Evolutionary conservation across 2,113 vertebrate genomes (phyloP).

Genomic region (Agapornis roseicollis): DNA sequence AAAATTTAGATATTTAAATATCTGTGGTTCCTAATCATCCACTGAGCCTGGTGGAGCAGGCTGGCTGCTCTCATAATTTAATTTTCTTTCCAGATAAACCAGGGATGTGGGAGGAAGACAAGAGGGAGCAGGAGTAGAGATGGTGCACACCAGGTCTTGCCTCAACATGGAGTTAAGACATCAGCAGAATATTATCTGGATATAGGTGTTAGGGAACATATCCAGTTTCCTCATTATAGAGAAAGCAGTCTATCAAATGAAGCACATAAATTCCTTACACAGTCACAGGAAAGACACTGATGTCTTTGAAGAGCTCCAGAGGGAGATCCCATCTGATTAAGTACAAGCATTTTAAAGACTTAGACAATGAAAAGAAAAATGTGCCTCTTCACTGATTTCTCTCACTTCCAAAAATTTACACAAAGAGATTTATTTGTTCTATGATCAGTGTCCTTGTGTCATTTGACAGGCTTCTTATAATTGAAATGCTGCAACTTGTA

Average conservation of each 20-base stretch:
- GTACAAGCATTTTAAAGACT: conserved; percentile 5
- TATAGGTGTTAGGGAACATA: not conserved
- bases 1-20: not conserved
- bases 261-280: conserved; percentile 13
- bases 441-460: not conserved
- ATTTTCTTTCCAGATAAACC: not conserved
- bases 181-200: not conserved
- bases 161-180: not conserved
- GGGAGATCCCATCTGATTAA: conserved; percentile 24
- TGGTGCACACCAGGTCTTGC: not conserved
- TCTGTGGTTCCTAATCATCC: not conserved
- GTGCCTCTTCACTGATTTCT: not conserved
- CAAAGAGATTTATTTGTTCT: conserved; percentile 14
- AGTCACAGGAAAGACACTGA: not conserved
- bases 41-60: not conserved
- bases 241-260: conserved; percentile 12
- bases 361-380: conserved; percentile 25
- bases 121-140: not conserved
- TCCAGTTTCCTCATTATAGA: not conserved
- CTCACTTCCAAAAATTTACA: not conserved
- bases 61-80: not conserved
- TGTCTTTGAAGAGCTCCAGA: conserved; percentile 37
- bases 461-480: not conserved
- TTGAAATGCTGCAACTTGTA: not conserved
- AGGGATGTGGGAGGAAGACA: not conserved